phyloP scores from a whole-genome alignment of 2,797 vertebrate species.

The Scolopax rusticola region DNA sequence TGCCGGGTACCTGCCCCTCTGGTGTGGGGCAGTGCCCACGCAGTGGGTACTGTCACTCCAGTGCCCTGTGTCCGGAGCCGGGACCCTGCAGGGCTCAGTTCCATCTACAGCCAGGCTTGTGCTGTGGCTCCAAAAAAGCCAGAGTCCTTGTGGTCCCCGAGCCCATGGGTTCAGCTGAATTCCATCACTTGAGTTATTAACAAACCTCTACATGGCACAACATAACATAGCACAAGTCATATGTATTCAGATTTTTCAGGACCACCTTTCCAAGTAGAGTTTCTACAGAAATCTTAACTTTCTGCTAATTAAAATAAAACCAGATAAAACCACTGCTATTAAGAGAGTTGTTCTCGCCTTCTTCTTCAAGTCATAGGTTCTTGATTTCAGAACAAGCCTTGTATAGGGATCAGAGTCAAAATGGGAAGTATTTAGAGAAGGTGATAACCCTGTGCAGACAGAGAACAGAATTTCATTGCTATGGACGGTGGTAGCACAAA shows the following conservation, averaged over 20 bases:
- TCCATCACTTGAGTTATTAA: background rate
- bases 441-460: background rate
- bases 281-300: background rate
- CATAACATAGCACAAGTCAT: background rate
- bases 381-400: background rate
- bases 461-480: background rate
- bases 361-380: background rate
- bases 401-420: background rate
- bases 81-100: background rate
- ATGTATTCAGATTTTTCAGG: background rate
- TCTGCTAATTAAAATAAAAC: background rate
- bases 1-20: background rate
- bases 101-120: background rate
- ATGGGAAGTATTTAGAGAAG: background rate
- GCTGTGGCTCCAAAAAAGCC: background rate
- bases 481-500: background rate
- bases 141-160: background rate
- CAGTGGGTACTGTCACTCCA: accelerated
- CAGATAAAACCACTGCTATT: background rate
- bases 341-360: background rate
- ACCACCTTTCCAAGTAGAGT: background rate
- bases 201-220: background rate
- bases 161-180: background rate
- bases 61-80: background rate
- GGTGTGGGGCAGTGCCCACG: background rate